A percentile compares a stretch with the other conserved stretches of the same genome.
Evolutionary conservation across 1,140 invertebrate species (phyloP).

Genomic region (Drosophila sechellia): DNA sequence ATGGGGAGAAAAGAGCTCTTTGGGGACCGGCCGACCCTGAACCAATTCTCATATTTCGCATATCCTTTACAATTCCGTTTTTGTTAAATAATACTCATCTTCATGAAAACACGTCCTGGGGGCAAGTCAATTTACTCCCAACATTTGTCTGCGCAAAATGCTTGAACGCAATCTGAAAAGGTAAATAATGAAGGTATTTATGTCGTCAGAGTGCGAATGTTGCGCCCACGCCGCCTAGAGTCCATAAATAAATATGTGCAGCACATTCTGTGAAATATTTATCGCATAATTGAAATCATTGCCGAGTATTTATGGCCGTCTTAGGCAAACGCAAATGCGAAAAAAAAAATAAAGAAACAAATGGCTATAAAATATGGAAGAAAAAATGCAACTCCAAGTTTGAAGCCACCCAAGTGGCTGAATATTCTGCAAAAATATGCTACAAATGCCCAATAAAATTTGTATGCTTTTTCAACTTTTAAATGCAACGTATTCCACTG

Average conservation of each 20-base stretch:
- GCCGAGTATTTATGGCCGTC: conserved; percentile 54
- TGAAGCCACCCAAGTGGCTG: conserved; percentile 1
- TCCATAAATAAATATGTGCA: conserved; percentile 58
- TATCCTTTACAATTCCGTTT: conserved; percentile 61
- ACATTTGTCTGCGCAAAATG: conserved; percentile 36
- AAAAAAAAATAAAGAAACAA: conserved; percentile 43
- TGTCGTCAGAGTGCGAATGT: conserved; percentile 35
- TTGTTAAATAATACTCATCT: conserved; percentile 50
- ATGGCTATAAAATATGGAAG: conserved; percentile 14
- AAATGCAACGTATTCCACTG: background rate
- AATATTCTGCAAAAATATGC: conserved; percentile 19
- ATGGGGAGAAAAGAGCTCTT: background rate
- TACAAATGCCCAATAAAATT: conserved; percentile 23
- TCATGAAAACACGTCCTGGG: conserved; percentile 32
- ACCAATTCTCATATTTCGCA: conserved; percentile 64
- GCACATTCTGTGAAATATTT: conserved; percentile 56
- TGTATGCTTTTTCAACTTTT: conserved; percentile 1
- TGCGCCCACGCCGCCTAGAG: conserved; percentile 7
- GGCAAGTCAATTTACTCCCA: conserved; percentile 64
- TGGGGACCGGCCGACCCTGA: conserved; percentile 61
- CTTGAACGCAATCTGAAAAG: conserved; percentile 65
- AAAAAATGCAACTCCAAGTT: conserved; percentile 7
- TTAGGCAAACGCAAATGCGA: conserved; percentile 11
- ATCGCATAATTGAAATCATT: conserved; percentile 77
- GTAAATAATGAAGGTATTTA: conserved; percentile 76